Base-by-base conservation (phyloP, 2,888 invertebrate genomes). In the Fabriciana adippe region DNA sequence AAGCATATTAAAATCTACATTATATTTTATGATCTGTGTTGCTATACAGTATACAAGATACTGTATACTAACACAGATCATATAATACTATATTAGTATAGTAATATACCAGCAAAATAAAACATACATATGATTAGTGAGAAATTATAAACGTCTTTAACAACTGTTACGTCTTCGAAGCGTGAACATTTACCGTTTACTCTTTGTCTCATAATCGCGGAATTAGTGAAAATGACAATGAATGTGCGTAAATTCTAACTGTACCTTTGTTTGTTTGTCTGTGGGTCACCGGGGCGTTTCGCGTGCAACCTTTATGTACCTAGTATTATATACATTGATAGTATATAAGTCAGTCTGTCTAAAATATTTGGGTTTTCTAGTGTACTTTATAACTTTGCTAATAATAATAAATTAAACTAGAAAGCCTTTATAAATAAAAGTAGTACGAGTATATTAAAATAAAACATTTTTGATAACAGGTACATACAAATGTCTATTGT, bases 101-200 rank as follows among this genome's bases (percentile, higher is more conserved):
- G 26, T 26, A 26, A 26, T 54, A 55, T 4, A 55, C 6, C 8
- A n/a, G 4, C 6, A 55, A 14, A 15, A n/a, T 31, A 55, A 26
- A 31, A 21, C n/a, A 31, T 13, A 35, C 35, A 31, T 55, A 31
- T 26, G 14, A 54, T n/a, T 35, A 16, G 48, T 31, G 15, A 59
- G 26, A 31, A 31, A 59, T n/a, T 16, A 59, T 59, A 59, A 59
- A 48, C n/a, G n/a, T 59, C 8, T 35, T 55, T 60, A 41, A 11
- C 18, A 47, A 65, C 21, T 41, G 55, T 18, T 69, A 62, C 54
- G 53, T 65, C 64, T 67, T 61, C 65, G 59, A 26, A 66, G 73
- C 76, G 74, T 77, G 72, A 67, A 68, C 79, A 66, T 51, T 48
- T 70, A 80, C 84, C 79, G 81, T 78, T 81, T 56, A 41, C 66